Evolutionary conservation across 2,113 vertebrate genomes (phyloP).

Genomic region (Turdus rufiventris): DNA sequence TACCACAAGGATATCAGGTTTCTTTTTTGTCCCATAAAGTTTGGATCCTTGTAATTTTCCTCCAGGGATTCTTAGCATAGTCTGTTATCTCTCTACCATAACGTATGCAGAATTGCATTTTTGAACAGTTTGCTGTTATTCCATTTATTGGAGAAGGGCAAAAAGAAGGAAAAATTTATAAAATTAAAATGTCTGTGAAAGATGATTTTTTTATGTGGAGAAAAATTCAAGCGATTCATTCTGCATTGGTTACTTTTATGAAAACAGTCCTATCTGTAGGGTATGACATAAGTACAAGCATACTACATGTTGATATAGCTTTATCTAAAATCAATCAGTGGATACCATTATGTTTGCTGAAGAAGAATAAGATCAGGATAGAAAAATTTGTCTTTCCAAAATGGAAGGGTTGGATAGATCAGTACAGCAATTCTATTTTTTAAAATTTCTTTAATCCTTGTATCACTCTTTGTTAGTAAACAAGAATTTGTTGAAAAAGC

Average conservation of each 20-base stretch:
- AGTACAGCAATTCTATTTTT: neutral
- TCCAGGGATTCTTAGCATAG: neutral
- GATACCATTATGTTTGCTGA: neutral
- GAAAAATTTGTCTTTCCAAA: neutral
- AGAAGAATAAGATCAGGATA: neutral
- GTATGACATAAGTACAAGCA: neutral
- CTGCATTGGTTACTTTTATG: neutral
- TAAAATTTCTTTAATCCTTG: neutral
- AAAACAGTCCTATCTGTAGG: neutral
- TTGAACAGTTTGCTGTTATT: neutral
- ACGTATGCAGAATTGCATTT: neutral
- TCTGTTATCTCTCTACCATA: neutral
- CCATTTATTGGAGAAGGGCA: neutral
- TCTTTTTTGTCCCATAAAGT: neutral
- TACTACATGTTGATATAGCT: neutral
- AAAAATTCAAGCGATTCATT: neutral
- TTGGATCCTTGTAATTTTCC: neutral
- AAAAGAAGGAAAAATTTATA: neutral
- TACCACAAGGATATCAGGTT: accelerated
- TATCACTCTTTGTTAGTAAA: neutral
- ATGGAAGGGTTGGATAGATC: neutral
- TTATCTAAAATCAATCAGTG: neutral
- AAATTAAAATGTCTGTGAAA: neutral
- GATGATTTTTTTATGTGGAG: neutral
- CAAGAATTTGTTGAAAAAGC: neutral